Conservation (phyloP, 2,888 invertebrate genomes). For the Operophtera brumata region DNA sequence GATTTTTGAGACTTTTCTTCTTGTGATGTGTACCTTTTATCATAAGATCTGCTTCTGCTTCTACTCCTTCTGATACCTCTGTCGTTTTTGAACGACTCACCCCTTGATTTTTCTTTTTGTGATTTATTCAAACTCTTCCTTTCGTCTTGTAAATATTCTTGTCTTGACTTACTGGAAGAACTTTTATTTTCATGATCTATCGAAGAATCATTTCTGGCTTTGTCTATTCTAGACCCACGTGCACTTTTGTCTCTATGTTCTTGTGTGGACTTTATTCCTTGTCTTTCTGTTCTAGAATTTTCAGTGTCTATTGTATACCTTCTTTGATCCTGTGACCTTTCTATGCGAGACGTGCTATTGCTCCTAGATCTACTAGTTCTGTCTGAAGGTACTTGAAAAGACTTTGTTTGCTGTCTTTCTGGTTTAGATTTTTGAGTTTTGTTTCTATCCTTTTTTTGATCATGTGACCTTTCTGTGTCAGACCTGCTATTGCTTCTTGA, state of each 20-base stretch:
- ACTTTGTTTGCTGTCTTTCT: too few relatives aligned
- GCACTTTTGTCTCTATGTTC: neutral
- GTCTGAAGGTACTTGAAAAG: neutral
- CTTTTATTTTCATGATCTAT: constrained; percentile 11
- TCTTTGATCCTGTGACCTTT: neutral
- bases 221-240: constrained; percentile 51
- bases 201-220: constrained; percentile 42
- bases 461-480: neutral
- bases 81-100: constrained; percentile 18
- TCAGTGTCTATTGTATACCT: constrained; percentile 1
- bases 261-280: neutral
- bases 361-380: neutral
- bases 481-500: neutral
- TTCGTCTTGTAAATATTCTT: constrained; percentile 8
- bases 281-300: neutral
- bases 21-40: constrained; percentile 7
- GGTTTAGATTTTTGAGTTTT: too few relatives aligned
- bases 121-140: constrained; percentile 20
- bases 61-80: constrained; percentile 25
- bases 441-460: too few relatives aligned
- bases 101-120: constrained; percentile 11
- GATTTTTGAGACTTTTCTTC: constrained; percentile 4
- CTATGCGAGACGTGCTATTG: constrained; percentile 38
- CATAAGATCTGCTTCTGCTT: constrained; percentile 14
- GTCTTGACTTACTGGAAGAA: constrained; percentile 1